Evolutionary conservation across 2,888 invertebrate species (phyloP), one percentile per base, ranked within the genome.

Genomic region (Yponomeuta plumbellus): DNA sequence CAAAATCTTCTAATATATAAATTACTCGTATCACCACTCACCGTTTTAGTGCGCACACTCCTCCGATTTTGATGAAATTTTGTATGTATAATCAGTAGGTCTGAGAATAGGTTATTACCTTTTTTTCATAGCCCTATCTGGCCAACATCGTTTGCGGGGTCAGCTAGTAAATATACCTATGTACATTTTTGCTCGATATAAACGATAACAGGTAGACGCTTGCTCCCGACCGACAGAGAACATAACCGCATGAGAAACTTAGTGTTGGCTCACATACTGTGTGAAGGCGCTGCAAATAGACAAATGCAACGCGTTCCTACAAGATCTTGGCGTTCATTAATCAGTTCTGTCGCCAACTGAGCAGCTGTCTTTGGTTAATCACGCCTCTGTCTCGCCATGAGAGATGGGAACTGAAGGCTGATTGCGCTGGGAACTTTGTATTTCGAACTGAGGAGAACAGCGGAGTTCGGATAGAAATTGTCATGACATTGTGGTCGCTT

Each of bases 291-390:
- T 8, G 34, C 34, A 34, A 34, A 52, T 17, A 52, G 44, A 52
- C 17, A 52, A 13, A 17, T 17, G 13, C 44, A 52, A 52, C 6
- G 34, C 8, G 34, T 6, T 34, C 34, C 34, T 34, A 52, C 17
- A 4, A 52, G 44, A 13, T 17, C 44, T 11, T 11, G 13, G 21
- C 22, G 20, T 21, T 23, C 22, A 59, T 59, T 59, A 59, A 59
- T 59, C 59, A 59, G 11, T 59, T 20, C 59, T 59, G 59, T 59
- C 59, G 22, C 21, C 59, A 22, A 59, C 34, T 40, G 62, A n/a
- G 20, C 62, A 34, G 62, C 62, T 62, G 39, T 62, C 62, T 62
- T 26, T 5, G 26, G 39, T 62, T 62, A 62, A 62, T 62, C 62
- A 62, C 13, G 59, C 59, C 59, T 17, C 59, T 22, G 62, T 39